Conservation (phyloP, 2,888 invertebrate genomes). For the Sinohyriopsis cumingii region DNA sequence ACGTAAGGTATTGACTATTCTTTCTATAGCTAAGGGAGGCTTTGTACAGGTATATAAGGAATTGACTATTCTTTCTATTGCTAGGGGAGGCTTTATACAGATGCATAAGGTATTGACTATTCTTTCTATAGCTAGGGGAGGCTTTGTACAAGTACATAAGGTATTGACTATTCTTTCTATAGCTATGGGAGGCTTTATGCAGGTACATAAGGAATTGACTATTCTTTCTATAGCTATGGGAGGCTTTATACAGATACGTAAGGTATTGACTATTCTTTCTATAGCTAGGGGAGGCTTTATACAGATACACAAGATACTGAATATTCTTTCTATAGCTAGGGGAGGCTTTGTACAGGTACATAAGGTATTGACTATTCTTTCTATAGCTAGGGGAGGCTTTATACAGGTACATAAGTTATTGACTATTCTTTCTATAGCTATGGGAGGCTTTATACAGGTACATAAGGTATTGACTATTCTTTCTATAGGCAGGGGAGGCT, state of each 20-base stretch:
- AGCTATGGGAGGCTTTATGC: too few species aligned
- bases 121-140: neutral
- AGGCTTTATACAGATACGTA: conserved; percentile 85
- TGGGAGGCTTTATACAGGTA: neutral
- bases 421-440: neutral
- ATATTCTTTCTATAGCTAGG: conserved; percentile 77
- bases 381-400: neutral
- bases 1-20: neutral
- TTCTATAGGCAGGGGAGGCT: neutral
- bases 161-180: too few species aligned
- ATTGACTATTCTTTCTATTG: neutral
- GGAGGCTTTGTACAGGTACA: conserved; percentile 23
- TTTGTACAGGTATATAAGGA: neutral
- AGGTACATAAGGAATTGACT: too few species aligned
- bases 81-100: neutral
- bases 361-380: neutral
- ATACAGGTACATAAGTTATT: neutral
- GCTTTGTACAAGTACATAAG: conserved; percentile 81
- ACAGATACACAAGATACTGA: conserved; percentile 87
- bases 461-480: neutral
- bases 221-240: conserved; percentile 21
- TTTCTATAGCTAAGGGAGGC: neutral
- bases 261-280: conserved; percentile 86
- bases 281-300: conserved; percentile 77
- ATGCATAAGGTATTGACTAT: neutral